Evolutionary conservation across 2,113 vertebrate species (phyloP).

Genomic region (Garra rufa): DNA sequence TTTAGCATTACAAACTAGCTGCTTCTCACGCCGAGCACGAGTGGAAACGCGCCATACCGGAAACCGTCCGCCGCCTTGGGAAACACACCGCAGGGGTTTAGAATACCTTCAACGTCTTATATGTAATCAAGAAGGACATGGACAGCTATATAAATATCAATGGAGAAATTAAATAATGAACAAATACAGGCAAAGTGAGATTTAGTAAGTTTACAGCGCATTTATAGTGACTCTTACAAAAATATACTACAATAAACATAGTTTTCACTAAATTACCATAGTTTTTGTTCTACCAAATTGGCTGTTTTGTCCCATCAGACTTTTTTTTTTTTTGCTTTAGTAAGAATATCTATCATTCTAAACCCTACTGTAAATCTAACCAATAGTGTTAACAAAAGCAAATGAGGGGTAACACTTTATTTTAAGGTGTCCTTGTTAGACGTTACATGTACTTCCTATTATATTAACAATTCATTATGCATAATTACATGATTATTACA

Average conservation of each 20-base stretch:
- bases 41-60: conserved; percentile 12
- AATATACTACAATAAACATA: neutral
- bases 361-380: no score
- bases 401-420: no score
- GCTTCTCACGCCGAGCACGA: conserved; percentile 25
- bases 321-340: no score
- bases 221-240: neutral
- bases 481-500: no score
- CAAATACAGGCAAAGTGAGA: neutral
- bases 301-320: no score
- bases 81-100: conserved; percentile 36
- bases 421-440: no score
- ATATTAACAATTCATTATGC: no score
- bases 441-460: no score
- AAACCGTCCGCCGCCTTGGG: conserved; percentile 19
- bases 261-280: no score
- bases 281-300: no score
- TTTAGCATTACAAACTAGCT: conserved; percentile 45
- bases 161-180: neutral
- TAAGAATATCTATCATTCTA: no score
- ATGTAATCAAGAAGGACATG: conserved; percentile 1
- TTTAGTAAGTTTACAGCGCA: neutral
- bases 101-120: conserved; percentile 33
- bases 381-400: no score
- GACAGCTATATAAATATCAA: neutral